Percentiles rank a stretch among this genome's conserved stretches.
Conservation (phyloP, 64 coral and sea anemone species). For the Trachythela sp. region DNA sequence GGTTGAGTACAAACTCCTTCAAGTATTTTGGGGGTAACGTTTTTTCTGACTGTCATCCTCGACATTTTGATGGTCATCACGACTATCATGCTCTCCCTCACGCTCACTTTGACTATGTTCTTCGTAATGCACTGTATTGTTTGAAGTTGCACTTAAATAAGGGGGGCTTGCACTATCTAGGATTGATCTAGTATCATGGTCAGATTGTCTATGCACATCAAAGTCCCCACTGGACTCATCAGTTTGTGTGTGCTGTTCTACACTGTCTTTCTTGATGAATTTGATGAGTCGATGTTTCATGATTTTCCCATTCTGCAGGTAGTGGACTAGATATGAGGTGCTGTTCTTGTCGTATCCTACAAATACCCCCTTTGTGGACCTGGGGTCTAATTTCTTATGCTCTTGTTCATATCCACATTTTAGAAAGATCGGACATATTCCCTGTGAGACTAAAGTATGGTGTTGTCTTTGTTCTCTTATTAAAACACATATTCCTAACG, state of each 20-base stretch:
- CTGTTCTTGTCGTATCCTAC: conserved; percentile 46
- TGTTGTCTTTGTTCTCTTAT: background rate
- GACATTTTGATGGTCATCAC: no score
- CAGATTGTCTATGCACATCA: no score
- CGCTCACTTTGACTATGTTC: no score
- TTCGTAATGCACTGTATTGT: no score
- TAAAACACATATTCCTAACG: background rate
- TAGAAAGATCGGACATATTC: conserved; percentile 18
- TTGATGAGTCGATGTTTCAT: background rate
- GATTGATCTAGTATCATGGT: no score
- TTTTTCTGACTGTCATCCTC: no score
- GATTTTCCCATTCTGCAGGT: conserved; percentile 38
- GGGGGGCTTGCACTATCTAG: no score
- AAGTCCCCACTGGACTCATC: background rate
- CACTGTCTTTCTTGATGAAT: background rate
- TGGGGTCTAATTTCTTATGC: conserved; percentile 34
- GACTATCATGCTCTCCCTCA: no score
- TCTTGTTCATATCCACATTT: conserved; percentile 38
- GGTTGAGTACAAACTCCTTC: no score
- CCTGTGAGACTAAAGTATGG: background rate
- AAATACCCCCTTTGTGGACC: conserved; percentile 25
- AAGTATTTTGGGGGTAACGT: no score
- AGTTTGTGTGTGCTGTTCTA: background rate
- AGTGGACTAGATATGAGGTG: conserved; percentile 53
- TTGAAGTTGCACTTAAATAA: no score